These are phyloP conservation scores for Liasis olivaceus DNA, from an alignment of 2,797 vertebrate species.

Conservation along the genomic window DNA sequence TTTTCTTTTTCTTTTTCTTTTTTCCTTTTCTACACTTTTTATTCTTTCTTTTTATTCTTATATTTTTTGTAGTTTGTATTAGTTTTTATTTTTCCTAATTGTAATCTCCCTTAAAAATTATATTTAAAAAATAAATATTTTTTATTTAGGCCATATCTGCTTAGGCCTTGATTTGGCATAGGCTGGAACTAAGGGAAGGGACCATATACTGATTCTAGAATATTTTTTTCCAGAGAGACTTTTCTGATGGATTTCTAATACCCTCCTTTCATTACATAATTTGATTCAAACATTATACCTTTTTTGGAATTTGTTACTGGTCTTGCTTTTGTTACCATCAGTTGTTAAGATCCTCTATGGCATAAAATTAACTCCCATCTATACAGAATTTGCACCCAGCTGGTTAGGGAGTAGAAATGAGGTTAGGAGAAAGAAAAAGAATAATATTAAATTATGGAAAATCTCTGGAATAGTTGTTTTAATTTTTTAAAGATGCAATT, in stretches of 20 bases:
- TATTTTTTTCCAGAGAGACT: background rate
- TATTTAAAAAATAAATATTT: too few species aligned
- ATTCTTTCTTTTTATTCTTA: too few species aligned
- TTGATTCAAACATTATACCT: background rate
- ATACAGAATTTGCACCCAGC: background rate
- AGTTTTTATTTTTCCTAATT: too few species aligned
- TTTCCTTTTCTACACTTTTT: too few species aligned
- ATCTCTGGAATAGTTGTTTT: background rate
- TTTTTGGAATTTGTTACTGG: background rate
- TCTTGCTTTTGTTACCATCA: background rate
- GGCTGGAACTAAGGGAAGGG: background rate
- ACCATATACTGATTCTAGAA: background rate
- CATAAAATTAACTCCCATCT: background rate
- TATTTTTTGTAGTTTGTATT: too few species aligned
- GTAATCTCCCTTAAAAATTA: too few species aligned
- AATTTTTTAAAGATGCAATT: background rate
- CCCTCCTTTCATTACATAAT: background rate
- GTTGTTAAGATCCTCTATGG: background rate
- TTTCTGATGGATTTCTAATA: background rate
- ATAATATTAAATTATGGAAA: background rate
- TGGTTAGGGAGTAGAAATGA: background rate
- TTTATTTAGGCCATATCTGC: background rate
- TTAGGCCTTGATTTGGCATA: background rate
- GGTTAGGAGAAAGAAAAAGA: background rate
- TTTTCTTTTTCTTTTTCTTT: too few species aligned